These are phyloP conservation scores for Kryptolebias marmoratus DNA, from an alignment of 2,113 vertebrate species.

Conservation along the genomic window DNA sequence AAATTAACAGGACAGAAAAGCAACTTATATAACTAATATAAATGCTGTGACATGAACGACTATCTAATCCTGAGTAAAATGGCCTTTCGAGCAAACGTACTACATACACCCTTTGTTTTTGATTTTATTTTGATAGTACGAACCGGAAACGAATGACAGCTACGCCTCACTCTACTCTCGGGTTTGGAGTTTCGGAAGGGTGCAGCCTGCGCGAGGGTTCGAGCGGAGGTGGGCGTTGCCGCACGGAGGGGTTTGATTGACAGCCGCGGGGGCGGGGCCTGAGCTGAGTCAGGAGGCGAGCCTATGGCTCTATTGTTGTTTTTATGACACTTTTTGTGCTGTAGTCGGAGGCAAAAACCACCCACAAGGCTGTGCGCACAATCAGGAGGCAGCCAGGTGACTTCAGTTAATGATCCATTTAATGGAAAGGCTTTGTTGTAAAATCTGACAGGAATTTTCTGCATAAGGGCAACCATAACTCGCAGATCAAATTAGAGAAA, in stretches of 20 bases:
- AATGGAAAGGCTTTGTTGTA: too few species aligned
- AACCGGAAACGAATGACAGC: constrained; percentile 2
- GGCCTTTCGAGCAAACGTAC: not conserved
- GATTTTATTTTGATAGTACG: constrained; percentile 43
- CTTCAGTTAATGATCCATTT: too few species aligned
- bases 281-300: too few species aligned
- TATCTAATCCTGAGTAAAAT: too few species aligned
- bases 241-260: constrained; percentile 18
- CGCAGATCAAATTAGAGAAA: not conserved
- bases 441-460: too few species aligned
- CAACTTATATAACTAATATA: too few species aligned
- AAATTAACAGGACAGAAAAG: too few species aligned
- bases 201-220: constrained; percentile 36
- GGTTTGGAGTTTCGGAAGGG: constrained; percentile 32
- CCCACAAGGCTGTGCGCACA: not conserved
- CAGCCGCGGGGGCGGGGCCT: constrained; percentile 32
- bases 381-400: not conserved
- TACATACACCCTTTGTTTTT: too few species aligned
- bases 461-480: too few species aligned
- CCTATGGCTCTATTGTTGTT: not conserved
- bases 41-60: too few species aligned
- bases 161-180: not conserved
- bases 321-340: not conserved
- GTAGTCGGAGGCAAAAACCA: not conserved
- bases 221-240: constrained; percentile 50